These are phyloP conservation scores for Gouania willdenowi DNA, from an alignment of 2,797 vertebrate genomes.

Conservation along the genomic window DNA sequence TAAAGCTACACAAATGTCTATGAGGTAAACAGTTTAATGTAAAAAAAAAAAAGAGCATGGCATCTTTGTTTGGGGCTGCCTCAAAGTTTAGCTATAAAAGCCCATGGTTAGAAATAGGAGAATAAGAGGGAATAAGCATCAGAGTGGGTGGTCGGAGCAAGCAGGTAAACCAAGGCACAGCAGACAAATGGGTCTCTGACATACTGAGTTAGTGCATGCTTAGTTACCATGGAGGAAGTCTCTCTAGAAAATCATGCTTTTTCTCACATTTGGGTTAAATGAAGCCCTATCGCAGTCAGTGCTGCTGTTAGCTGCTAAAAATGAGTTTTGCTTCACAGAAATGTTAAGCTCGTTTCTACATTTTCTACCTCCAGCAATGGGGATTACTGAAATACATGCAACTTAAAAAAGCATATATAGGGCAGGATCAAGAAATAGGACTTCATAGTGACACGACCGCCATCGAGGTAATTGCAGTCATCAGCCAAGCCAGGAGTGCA, in stretches of 20 bases:
- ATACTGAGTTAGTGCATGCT: conserved; percentile 46
- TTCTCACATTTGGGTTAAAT: no score
- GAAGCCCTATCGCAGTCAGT: conserved; percentile 21
- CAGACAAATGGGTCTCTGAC: conserved; percentile 57
- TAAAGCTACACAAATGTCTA: conserved; percentile 3
- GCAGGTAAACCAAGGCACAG: conserved; percentile 49
- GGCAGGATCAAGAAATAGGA: no score
- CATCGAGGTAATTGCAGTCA: no score
- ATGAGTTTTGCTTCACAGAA: conserved; percentile 11
- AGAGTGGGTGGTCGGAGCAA: conserved; percentile 18
- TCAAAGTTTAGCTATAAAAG: conserved; percentile 27
- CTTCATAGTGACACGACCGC: no score
- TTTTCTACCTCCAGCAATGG: background rate
- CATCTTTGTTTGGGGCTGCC: conserved; percentile 55
- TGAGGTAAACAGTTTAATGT: conserved; percentile 5
- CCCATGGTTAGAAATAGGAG: conserved; percentile 7
- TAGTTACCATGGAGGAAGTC: no score
- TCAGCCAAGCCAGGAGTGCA: no score
- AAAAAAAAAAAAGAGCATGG: conserved; percentile 1
- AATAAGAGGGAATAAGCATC: conserved; percentile 10
- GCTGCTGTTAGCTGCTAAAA: background rate
- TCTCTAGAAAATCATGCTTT: no score
- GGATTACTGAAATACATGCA: background rate
- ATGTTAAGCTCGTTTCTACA: background rate
- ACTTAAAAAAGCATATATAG: no score